Conservation (phyloP, 2,797 vertebrate genomes). For the Allochrocebus solatus region DNA sequence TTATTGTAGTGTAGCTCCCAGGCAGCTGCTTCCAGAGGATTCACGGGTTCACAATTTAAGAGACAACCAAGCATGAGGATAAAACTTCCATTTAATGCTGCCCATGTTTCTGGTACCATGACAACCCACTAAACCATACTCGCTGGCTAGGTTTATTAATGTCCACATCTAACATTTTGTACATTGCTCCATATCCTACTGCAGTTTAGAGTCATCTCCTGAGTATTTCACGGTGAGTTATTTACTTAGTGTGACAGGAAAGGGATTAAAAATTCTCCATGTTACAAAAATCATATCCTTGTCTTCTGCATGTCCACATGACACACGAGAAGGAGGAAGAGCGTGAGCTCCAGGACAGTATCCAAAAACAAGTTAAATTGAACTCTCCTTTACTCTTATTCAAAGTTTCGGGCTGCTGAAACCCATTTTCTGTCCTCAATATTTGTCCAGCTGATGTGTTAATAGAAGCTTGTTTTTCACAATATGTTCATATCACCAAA, state of each 20-base stretch:
- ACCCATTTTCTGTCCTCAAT: conserved; percentile 73
- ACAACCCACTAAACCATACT: background rate
- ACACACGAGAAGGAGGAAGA: conserved; percentile 70
- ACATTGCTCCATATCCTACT: conserved; percentile 48
- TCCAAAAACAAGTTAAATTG: conserved; percentile 73
- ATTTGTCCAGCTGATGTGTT: conserved; percentile 72
- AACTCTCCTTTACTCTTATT: conserved; percentile 57
- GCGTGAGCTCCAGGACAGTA: conserved; percentile 72
- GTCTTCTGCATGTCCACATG: conserved; percentile 70
- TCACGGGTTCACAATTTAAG: background rate
- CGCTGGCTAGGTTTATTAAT: conserved; percentile 32
- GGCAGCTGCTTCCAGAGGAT: background rate
- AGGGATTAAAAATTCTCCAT: conserved; percentile 81
- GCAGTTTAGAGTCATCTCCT: conserved; percentile 65
- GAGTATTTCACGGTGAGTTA: conserved; percentile 77
- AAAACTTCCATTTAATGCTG: background rate
- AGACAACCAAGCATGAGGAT: background rate
- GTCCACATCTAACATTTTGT: conserved; percentile 55
- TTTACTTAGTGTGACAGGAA: conserved; percentile 79
- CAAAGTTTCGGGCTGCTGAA: conserved; percentile 71
- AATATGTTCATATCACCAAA: background rate
- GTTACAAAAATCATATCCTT: conserved; percentile 77
- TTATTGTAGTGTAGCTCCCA: background rate
- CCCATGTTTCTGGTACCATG: background rate
- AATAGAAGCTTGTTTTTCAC: conserved; percentile 52